These are phyloP conservation scores for Zhengitettix transpicula DNA, from an alignment of 2,888 invertebrate genomes.

Conservation along the genomic window DNA sequence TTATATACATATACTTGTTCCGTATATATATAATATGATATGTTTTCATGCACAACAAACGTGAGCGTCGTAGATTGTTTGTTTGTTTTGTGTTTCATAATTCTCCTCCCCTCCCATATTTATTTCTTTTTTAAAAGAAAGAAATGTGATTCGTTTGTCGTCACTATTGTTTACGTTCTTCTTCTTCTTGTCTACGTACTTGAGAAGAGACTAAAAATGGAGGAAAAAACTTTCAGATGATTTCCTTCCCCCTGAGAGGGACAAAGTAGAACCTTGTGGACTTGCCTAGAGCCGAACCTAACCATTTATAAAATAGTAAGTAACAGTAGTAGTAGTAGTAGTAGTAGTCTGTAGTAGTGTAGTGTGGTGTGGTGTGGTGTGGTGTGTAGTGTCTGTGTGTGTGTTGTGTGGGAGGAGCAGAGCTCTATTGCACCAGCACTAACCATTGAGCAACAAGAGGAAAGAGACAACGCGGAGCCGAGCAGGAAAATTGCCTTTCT, in stretches of 20 bases:
- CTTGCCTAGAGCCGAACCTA: background rate
- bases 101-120: background rate
- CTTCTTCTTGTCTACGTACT: too few relatives aligned
- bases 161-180: too few relatives aligned
- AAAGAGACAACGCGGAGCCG: slow-evolving; percentile 2
- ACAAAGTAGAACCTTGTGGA: too few relatives aligned
- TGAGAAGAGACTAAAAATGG: too few relatives aligned
- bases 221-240: too few relatives aligned
- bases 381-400: background rate
- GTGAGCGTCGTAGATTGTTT: slow-evolving; percentile 4
- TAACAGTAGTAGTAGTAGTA: too few relatives aligned
- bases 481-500: background rate
- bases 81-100: background rate
- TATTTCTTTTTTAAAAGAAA: too few relatives aligned
- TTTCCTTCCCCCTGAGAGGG: too few relatives aligned
- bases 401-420: slow-evolving; percentile 1
- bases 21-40: slow-evolving; percentile 10
- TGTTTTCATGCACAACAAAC: slow-evolving; percentile 12
- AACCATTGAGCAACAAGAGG: slow-evolving; percentile 14
- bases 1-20: background rate
- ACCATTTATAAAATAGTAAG: too few relatives aligned
- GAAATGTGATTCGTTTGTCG: too few relatives aligned
- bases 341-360: too few relatives aligned
- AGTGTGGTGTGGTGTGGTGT: too few relatives aligned
- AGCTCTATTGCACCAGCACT: slow-evolving; percentile 10